These are phyloP conservation scores for zebrafish (Danio rerio) DNA, from an alignment of 2,113 vertebrate species.

Conservation along the genomic window DNA sequence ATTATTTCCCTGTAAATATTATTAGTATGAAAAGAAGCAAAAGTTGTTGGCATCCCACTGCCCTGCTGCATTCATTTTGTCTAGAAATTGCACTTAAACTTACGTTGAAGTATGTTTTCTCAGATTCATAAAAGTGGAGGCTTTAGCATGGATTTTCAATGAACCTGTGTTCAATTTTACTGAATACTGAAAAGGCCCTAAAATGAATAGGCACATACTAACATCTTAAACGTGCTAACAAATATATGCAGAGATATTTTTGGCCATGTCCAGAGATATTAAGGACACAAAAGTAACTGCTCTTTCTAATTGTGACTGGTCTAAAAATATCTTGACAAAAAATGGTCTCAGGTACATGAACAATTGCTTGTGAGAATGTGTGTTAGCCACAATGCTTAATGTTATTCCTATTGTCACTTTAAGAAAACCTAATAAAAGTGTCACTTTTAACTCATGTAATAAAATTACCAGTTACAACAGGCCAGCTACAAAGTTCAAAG, in stretches of 20 bases:
- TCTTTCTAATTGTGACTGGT: neutral
- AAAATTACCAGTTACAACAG: neutral
- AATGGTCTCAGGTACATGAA: neutral
- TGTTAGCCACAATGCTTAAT: neutral
- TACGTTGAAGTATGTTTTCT: too few species aligned
- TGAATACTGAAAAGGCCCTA: neutral
- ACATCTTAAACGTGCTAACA: neutral
- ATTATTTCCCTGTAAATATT: too few species aligned
- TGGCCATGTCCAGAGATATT: neutral
- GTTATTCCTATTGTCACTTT: neutral
- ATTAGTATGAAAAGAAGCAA: too few species aligned
- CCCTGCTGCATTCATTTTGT: too few species aligned
- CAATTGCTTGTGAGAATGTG: neutral
- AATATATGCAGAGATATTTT: neutral
- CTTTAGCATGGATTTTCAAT: too few species aligned
- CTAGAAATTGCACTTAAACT: too few species aligned
- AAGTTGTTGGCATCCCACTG: too few species aligned
- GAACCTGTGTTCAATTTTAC: neutral
- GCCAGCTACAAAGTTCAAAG: neutral
- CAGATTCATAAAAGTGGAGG: too few species aligned
- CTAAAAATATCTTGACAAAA: slow-evolving; percentile 8
- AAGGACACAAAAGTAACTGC: neutral
- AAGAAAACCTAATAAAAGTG: neutral
- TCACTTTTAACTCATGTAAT: neutral
- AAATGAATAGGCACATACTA: neutral